Evolutionary conservation across 2,113 vertebrate species (phyloP).

Genomic region (Macrotis lagotis): DNA sequence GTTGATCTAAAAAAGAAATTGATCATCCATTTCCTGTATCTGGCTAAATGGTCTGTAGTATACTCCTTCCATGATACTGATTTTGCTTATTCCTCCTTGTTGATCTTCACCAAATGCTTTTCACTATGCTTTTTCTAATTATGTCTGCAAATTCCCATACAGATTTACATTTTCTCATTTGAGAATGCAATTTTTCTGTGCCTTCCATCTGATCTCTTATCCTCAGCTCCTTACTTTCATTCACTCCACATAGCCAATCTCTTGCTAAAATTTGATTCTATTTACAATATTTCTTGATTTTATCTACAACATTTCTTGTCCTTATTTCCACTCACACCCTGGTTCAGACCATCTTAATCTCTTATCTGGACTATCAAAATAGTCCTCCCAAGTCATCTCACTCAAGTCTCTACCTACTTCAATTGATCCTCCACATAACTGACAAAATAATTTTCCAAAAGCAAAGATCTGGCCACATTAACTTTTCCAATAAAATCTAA

Average conservation of each 20-base stretch:
- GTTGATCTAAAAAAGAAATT: neutral
- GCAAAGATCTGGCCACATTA: neutral
- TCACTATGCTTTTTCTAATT: neutral
- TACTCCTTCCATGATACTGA: neutral
- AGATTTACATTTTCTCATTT: neutral
- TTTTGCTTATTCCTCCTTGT: neutral
- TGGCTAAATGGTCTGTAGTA: neutral
- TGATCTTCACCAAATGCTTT: neutral
- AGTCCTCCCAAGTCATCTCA: neutral
- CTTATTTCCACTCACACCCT: neutral
- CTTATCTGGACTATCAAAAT: neutral
- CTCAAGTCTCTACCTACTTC: neutral
- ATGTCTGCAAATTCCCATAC: neutral
- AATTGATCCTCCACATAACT: neutral
- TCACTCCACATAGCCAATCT: neutral
- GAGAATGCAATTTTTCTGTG: neutral
- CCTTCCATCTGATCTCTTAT: neutral
- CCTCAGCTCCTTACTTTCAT: neutral
- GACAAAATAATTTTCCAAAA: neutral
- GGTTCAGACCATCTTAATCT: neutral
- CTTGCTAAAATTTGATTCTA: neutral
- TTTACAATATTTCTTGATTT: neutral
- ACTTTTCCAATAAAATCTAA: neutral
- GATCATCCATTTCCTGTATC: neutral
- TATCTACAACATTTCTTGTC: no score